Percentiles rank a stretch among this genome's conserved stretches.
Evolutionary conservation across 2,113 vertebrate species (phyloP).

Genomic region (Ictidomys tridecemlineatus): DNA sequence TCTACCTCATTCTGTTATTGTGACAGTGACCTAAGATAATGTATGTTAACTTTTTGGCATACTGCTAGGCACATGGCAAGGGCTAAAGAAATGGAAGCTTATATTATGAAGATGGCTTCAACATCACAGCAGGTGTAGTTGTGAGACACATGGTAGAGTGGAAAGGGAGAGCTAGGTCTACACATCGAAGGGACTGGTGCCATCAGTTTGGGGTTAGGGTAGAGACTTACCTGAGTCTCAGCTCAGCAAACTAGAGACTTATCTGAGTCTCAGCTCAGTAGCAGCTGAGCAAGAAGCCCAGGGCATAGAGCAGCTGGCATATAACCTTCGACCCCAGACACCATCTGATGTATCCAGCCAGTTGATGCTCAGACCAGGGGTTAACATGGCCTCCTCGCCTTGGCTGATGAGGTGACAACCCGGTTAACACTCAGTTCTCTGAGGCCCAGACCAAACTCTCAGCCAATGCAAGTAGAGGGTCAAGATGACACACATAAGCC

Average conservation of each 20-base stretch:
- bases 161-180: background rate
- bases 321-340: background rate
- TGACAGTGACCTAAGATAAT: background rate
- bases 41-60: background rate
- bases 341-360: too few species aligned
- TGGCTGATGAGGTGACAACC: too few species aligned
- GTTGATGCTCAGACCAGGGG: background rate
- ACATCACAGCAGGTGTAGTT: background rate
- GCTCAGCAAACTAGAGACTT: background rate
- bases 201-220: background rate
- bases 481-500: background rate
- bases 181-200: background rate
- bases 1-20: background rate
- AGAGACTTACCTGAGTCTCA: background rate
- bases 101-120: background rate
- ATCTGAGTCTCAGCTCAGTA: background rate
- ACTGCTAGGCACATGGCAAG: background rate
- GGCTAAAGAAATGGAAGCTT: background rate
- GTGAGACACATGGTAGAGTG: background rate
- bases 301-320: background rate
- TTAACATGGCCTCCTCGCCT: background rate
- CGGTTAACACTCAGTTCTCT: background rate
- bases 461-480: background rate
- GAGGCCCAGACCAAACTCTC: background rate
- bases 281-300: background rate